These are phyloP conservation scores for Phaedon cochleariae DNA, from an alignment of 2,888 invertebrate genomes.

Conservation along the genomic window DNA sequence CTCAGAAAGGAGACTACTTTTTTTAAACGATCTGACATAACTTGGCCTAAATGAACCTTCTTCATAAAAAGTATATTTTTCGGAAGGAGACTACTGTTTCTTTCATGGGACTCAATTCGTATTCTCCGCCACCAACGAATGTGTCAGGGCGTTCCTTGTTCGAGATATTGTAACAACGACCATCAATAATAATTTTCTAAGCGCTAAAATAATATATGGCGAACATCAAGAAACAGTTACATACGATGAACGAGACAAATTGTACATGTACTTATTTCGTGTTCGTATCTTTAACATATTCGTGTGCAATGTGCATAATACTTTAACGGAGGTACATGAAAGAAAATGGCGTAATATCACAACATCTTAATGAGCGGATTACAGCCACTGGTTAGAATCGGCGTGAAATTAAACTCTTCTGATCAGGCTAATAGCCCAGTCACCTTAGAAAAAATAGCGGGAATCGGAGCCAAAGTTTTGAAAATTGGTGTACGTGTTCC, in stretches of 20 bases:
- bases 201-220: background rate
- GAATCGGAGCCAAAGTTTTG: no score
- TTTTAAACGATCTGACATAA: no score
- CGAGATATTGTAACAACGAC: constrained; percentile 4
- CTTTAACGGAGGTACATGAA: background rate
- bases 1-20: no score
- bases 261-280: constrained; percentile 2
- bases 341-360: background rate
- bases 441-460: no score
- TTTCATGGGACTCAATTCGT: no score
- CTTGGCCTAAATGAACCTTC: no score
- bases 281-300: background rate
- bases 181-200: constrained; percentile 8
- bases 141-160: background rate
- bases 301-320: background rate
- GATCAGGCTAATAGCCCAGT: background rate
- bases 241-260: constrained; percentile 9
- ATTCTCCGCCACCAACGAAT: background rate
- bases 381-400: background rate
- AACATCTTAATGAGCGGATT: background rate
- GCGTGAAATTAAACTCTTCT: background rate
- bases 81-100: no score
- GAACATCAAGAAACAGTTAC: constrained; percentile 1
- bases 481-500: no score
- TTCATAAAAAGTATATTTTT: no score